Evolutionary conservation across 2,888 invertebrate genomes (phyloP).

Genomic region (Sericinus montela): DNA sequence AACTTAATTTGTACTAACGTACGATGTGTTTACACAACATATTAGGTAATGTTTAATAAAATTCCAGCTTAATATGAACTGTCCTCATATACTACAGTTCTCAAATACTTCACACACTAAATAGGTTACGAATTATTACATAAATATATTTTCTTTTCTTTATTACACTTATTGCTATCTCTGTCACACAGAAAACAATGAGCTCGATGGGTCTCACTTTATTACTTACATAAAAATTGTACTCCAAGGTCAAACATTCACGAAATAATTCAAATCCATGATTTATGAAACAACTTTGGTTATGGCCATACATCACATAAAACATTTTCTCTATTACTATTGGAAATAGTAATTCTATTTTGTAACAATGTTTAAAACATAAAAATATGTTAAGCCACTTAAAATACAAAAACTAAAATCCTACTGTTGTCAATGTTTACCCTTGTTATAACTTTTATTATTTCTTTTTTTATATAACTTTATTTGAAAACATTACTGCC

Average conservation of each 20-base stretch:
- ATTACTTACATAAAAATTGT: constrained; percentile 45
- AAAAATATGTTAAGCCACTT: too few relatives aligned
- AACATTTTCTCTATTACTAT: neutral
- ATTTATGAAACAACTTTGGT: constrained; percentile 12
- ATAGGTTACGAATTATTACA: constrained; percentile 36
- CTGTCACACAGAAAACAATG: constrained; percentile 70
- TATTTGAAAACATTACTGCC: neutral
- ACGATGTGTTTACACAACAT: too few relatives aligned
- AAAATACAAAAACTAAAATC: too few relatives aligned
- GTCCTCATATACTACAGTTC: constrained; percentile 28
- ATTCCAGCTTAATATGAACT: constrained; percentile 19
- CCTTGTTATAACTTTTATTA: too few relatives aligned
- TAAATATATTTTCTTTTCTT: constrained; percentile 44
- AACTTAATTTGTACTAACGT: too few relatives aligned
- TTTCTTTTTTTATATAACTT: neutral
- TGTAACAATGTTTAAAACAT: too few relatives aligned
- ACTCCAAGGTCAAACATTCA: constrained; percentile 41
- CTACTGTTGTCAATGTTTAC: too few relatives aligned
- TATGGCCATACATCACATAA: neutral
- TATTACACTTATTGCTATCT: constrained; percentile 70
- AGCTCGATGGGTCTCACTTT: constrained; percentile 69
- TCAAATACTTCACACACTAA: constrained; percentile 42
- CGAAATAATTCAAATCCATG: constrained; percentile 3
- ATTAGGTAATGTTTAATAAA: constrained; percentile 5
- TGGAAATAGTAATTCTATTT: neutral